phyloP scores from a whole-genome alignment of 2,113 vertebrate species.

The Orientallactaga bullata region DNA sequence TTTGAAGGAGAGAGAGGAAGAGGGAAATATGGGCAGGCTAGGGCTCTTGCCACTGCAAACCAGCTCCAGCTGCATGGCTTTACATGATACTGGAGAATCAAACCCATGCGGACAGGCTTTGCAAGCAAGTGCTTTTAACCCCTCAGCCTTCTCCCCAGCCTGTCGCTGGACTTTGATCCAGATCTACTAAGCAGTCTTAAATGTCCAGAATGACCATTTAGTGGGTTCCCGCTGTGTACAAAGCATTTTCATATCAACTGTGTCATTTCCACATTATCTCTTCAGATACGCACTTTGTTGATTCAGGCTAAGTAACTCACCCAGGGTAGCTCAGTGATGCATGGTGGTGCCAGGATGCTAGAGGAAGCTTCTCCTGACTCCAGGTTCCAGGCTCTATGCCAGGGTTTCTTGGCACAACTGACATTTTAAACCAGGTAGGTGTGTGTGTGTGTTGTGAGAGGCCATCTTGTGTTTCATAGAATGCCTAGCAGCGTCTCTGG shows the following conservation, averaged over 20 bases:
- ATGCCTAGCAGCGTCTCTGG: slow-evolving; percentile 6
- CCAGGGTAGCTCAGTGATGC: not conserved
- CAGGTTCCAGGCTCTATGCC: not conserved
- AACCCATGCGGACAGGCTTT: no score
- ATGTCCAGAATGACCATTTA: slow-evolving; percentile 14
- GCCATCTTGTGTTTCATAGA: not conserved
- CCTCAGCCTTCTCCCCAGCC: no score
- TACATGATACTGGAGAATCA: no score
- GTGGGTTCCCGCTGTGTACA: not conserved
- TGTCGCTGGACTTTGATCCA: no score
- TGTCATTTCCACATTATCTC: not conserved
- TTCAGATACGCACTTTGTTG: not conserved
- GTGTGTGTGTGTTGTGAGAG: not conserved
- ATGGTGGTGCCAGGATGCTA: not conserved
- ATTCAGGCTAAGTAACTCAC: not conserved
- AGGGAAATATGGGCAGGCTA: no score
- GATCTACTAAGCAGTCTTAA: not conserved
- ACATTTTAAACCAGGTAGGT: not conserved
- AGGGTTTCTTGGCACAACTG: not conserved
- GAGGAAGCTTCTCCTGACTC: not conserved
- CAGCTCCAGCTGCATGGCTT: no score
- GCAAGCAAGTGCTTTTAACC: no score
- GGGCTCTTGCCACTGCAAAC: no score
- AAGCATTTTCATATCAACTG: not conserved
- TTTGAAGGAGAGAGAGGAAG: no score